Evolutionary conservation across 2,797 vertebrate species (phyloP).

Genomic region (Acanthornis magna): DNA sequence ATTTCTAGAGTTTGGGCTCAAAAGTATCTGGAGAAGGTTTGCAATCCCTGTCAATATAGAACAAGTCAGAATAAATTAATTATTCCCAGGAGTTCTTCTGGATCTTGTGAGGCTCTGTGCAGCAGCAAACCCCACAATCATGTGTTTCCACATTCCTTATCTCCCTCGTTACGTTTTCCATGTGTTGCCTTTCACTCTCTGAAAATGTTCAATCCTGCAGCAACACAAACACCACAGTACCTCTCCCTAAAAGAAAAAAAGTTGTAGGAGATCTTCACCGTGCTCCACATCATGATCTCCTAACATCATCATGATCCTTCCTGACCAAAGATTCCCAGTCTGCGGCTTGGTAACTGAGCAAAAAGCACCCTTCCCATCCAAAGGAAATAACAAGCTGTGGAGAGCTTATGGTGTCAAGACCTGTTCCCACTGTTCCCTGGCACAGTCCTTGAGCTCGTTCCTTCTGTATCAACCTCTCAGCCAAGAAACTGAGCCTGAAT

Average conservation of each 20-base stretch:
- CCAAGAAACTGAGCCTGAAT: constrained; percentile 6
- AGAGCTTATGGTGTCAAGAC: constrained; percentile 4
- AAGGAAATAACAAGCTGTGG: neutral
- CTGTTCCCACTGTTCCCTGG: neutral
- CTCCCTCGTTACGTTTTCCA: neutral
- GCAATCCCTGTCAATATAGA: neutral
- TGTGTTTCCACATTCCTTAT: neutral
- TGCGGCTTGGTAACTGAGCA: neutral
- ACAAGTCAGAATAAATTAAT: neutral
- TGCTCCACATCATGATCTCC: neutral
- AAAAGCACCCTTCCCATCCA: neutral
- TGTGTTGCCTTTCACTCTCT: neutral
- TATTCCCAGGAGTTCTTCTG: neutral
- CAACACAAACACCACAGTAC: neutral
- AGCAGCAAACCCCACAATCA: neutral
- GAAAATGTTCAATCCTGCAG: neutral
- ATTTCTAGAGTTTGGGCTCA: neutral
- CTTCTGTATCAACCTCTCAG: constrained; percentile 11
- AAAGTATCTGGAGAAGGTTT: neutral
- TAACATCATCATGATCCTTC: neutral
- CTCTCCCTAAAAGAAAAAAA: neutral
- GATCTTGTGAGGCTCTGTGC: neutral
- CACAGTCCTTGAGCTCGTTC: neutral
- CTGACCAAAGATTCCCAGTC: neutral
- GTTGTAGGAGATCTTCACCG: fast-evolving